These are phyloP conservation scores for Caenorhabditis sp. DNA, from an alignment of 2,888 invertebrate species.

Conservation along the genomic window DNA sequence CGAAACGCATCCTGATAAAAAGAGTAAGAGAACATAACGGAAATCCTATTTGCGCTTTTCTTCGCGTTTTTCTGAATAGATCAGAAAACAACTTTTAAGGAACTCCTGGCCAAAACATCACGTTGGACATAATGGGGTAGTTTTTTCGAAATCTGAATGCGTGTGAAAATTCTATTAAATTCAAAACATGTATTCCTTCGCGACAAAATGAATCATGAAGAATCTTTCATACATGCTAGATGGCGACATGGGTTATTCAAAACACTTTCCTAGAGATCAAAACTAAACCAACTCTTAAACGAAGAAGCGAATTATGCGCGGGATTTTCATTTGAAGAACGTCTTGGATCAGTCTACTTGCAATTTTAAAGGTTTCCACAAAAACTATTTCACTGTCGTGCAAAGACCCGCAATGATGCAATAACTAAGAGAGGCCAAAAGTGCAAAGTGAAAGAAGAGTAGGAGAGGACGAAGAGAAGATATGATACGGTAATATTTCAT, in stretches of 20 bases:
- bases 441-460: slow-evolving; percentile 11
- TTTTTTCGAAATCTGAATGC: slow-evolving; percentile 6
- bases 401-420: slow-evolving; percentile 46
- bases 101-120: slow-evolving; percentile 29
- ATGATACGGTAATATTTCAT: slow-evolving; percentile 47
- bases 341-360: too few relatives aligned
- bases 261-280: too few relatives aligned
- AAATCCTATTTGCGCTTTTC: slow-evolving; percentile 1
- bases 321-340: too few relatives aligned
- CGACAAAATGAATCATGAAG: too few relatives aligned
- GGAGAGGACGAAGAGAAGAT: neutral
- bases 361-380: too few relatives aligned
- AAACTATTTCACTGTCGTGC: neutral
- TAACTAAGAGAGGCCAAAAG: slow-evolving; percentile 22
- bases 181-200: too few relatives aligned
- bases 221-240: too few relatives aligned
- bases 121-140: slow-evolving; percentile 21
- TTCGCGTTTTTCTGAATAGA: slow-evolving; percentile 8
- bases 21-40: slow-evolving; percentile 2
- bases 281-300: too few relatives aligned
- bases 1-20: slow-evolving; percentile 27
- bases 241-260: too few relatives aligned
- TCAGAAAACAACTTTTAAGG: slow-evolving; percentile 28
- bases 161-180: neutral
- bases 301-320: too few relatives aligned